These are phyloP conservation scores for Leptestheria dahalacensis DNA, from an alignment of 1,140 invertebrate genomes.

Conservation along the genomic window DNA sequence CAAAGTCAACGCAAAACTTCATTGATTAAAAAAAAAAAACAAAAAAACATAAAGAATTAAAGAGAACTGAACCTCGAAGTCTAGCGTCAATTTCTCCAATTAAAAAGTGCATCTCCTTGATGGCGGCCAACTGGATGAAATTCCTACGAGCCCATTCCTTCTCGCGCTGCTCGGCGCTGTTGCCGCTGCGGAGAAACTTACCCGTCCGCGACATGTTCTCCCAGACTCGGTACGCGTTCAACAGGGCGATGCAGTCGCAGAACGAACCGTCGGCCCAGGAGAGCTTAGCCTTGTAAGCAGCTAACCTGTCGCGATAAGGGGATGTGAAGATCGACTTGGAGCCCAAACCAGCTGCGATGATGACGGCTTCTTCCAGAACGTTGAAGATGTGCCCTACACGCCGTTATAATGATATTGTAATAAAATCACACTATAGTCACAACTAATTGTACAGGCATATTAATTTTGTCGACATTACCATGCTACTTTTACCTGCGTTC, in stretches of 20 bases:
- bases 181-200: constrained; percentile 25
- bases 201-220: constrained; percentile 23
- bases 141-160: constrained; percentile 50
- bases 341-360: constrained; percentile 70
- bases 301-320: constrained; percentile 50
- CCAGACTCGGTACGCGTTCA: constrained; percentile 58
- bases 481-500: too few relatives aligned
- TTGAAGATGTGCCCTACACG: constrained; percentile 69
- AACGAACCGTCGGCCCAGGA: constrained; percentile 62
- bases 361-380: constrained; percentile 63
- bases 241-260: constrained; percentile 68
- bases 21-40: constrained; percentile 21
- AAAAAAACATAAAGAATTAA: background rate
- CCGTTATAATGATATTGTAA: too few relatives aligned
- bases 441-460: background rate
- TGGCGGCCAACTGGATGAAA: constrained; percentile 52
- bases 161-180: constrained; percentile 30
- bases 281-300: constrained; percentile 60
- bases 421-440: background rate
- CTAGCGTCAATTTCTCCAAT: constrained; percentile 17
- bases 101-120: constrained; percentile 31
- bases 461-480: background rate
- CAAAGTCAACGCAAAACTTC: too few relatives aligned
- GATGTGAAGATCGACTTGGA: constrained; percentile 63
- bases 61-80: background rate